These are phyloP conservation scores for Lithobius niger DNA, from an alignment of 1,140 invertebrate genomes.

Conservation along the genomic window DNA sequence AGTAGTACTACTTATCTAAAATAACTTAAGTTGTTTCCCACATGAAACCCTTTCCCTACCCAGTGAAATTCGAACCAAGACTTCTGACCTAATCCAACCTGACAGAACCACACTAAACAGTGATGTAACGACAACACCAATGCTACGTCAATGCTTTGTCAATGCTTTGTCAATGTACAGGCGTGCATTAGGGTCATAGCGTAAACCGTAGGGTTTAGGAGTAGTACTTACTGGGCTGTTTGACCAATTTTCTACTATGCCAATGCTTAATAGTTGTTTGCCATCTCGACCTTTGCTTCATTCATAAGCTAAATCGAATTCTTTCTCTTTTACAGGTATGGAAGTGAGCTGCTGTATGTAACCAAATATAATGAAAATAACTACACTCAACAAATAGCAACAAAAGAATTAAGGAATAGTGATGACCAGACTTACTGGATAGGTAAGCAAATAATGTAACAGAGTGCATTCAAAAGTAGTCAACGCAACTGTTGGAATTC, in stretches of 20 bases:
- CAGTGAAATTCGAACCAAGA: too few species aligned
- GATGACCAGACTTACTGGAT: conserved; percentile 23
- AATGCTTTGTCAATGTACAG: too few species aligned
- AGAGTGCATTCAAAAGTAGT: neutral
- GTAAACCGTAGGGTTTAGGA: too few species aligned
- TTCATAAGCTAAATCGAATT: too few species aligned
- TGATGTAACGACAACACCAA: too few species aligned
- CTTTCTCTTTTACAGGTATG: conserved; percentile 51
- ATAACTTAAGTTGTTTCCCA: too few species aligned
- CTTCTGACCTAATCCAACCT: too few species aligned
- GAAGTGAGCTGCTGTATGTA: conserved; percentile 77
- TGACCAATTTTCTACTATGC: neutral
- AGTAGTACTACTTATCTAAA: too few species aligned
- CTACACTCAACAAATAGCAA: conserved; percentile 63
- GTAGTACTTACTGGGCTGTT: neutral
- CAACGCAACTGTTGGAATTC: neutral
- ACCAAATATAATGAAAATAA: conserved; percentile 84
- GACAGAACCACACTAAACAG: too few species aligned
- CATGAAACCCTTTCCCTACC: too few species aligned
- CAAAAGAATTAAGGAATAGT: conserved; percentile 26
- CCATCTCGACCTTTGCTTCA: neutral
- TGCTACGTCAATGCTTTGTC: too few species aligned
- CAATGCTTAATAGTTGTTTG: neutral
- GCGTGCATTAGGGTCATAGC: too few species aligned
- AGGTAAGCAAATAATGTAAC: conserved; percentile 14